phyloP scores from a whole-genome alignment of 1,140 invertebrate species.

The Battus philenor region DNA sequence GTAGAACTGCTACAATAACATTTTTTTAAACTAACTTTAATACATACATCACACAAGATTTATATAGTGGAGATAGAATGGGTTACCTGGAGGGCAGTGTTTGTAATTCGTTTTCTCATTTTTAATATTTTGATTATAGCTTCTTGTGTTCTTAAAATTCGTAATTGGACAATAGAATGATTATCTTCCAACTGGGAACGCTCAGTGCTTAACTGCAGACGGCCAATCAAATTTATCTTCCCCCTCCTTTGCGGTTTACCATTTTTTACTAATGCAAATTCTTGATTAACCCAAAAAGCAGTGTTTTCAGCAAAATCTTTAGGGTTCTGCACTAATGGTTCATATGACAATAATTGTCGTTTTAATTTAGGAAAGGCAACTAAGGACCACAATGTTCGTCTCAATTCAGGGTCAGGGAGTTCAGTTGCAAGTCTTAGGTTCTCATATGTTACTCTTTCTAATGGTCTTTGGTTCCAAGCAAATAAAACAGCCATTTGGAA shows the following conservation, averaged over 20 bases:
- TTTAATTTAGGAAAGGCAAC: slow-evolving; percentile 98
- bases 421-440: slow-evolving; percentile 97
- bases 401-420: slow-evolving; percentile 95
- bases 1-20: too few species aligned
- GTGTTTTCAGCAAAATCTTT: slow-evolving; percentile 97
- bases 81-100: slow-evolving; percentile 90
- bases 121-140: slow-evolving; percentile 99
- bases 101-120: slow-evolving; percentile 96
- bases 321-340: slow-evolving; percentile 86
- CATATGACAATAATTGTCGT: slow-evolving; percentile 90
- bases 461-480: slow-evolving; percentile 97
- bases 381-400: slow-evolving; percentile 97
- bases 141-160: slow-evolving; percentile 94
- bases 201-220: slow-evolving; percentile 96
- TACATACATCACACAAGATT: too few species aligned
- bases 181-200: slow-evolving; percentile 97
- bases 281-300: slow-evolving; percentile 97
- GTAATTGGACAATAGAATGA: slow-evolving; percentile 96
- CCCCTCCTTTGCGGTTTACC: slow-evolving; percentile 95
- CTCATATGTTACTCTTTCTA: slow-evolving; percentile 95
- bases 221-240: slow-evolving; percentile 95
- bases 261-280: slow-evolving; percentile 95
- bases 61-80: not conserved
- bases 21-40: too few species aligned
- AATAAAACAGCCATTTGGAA: slow-evolving; percentile 99